phyloP scores from a whole-genome alignment of 2,113 vertebrate genomes.

The Gnathonemus echidnorhynchus region DNA sequence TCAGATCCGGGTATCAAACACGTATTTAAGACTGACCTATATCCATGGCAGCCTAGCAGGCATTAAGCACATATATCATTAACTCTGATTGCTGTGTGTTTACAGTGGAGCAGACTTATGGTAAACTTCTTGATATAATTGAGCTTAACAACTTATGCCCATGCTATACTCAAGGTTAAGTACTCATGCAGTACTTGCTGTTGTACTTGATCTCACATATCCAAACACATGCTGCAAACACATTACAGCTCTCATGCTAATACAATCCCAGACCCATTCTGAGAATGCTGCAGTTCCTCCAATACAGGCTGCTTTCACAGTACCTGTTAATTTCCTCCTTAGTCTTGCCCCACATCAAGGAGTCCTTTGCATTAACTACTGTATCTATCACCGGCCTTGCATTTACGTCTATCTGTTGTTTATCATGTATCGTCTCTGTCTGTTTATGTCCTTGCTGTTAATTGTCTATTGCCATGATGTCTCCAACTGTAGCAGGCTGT shows the following conservation, averaged over 20 bases:
- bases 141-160: background rate
- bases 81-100: background rate
- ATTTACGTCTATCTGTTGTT: background rate
- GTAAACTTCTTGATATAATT: background rate
- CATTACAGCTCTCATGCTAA: background rate
- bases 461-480: background rate
- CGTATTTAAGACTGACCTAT: background rate
- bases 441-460: background rate
- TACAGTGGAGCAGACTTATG: background rate
- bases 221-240: background rate
- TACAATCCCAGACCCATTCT: background rate
- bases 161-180: background rate
- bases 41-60: background rate
- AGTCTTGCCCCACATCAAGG: too few species aligned
- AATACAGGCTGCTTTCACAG: background rate
- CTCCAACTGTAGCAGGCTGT: background rate
- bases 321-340: background rate
- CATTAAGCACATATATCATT: background rate
- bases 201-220: background rate
- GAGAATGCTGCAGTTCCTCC: background rate
- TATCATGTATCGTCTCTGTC: background rate
- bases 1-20: background rate
- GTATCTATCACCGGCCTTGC: background rate
- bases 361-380: background rate
- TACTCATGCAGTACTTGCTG: background rate